Base-by-base conservation (phyloP, 2,888 invertebrate genomes). In the Oscheius myriophilus region DNA sequence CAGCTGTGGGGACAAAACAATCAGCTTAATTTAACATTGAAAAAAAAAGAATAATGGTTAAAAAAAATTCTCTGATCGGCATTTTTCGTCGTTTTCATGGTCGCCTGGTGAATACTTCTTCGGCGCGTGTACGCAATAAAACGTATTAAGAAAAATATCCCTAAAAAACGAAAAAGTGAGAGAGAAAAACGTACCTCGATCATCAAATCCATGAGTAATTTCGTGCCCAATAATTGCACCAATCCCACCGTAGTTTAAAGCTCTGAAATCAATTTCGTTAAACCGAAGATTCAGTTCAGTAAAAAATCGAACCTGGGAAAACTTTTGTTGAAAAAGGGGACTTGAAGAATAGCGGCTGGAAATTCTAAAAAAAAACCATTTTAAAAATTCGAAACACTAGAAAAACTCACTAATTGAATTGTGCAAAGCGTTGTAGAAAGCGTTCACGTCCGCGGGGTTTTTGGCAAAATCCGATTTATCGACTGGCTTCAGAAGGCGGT, bases 181-280 rank as follows among this genome's bases (percentile, higher is more conserved):
- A n/a, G n/a, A n/a, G n/a, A 6, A 33, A 33, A 33, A 33, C 33
- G 4, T 9, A 33, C 91, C 95, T 89, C 94, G 94, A 55, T 86
- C 85, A 62, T 87, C 86, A 69, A 86, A 86, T 45, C 85, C 86
- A 63, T 87, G 86, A 1, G 86, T 87, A 63, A 86, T 83, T 64
- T 87, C 87, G 72, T 87, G 87, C 11, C 87, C 87, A 46, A 87
- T 87, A 14, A 87, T 86, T 7, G 87, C 82, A 52, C 87, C 87
- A 61, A 87, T 87, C 23, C 83, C 85, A 82, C 88, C 88, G 82
- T 88, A 88, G 88, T 98, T 98, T 16, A 98, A 90, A 70, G 94
- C 93, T 78, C 88, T 88, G 57, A 11, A 33, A 33, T 33, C n/a
- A n/a, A n/a, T n/a, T n/a, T n/a, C n/a, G n/a, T n/a, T 33, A 33